Evolutionary conservation across 2,888 invertebrate genomes (phyloP), one percentile per base, ranked within the genome.

Genomic region (Mythimna albipuncta): DNA sequence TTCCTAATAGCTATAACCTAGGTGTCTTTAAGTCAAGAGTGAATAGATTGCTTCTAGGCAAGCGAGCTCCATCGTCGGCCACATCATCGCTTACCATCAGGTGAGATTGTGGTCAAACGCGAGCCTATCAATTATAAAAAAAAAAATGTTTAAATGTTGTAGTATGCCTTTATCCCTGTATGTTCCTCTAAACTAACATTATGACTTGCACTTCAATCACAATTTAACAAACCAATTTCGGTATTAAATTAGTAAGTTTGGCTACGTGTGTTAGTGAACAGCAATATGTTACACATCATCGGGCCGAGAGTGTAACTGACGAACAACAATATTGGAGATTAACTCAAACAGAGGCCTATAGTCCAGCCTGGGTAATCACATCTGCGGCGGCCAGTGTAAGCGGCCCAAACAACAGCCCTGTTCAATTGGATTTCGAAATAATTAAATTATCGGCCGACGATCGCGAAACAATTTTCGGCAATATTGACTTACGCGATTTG

Each of bases 381-480:
- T 87, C 88, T 87, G 88, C 79, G 83, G 85, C 75, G 64, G 82
- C 75, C 79, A 79, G 75, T 85, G 85, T 87, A 86, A 85, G 82
- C 87, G 82, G 71, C 75, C 87, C 84, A 84, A 91, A 90, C 88
- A 87, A 86, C 82, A 81, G 85, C 81, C 86, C 72, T 81, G 81
- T 85, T 87, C 86, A 88, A 88, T 89, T 89, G 85, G 82, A 90
- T 90, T 86, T 89, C 82, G 77, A 89, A 89, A 89, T 93, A 94
- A 94, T 94, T 91, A 89, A 92, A 91, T 93, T 93, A 93, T 91
- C 87, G 91, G 90, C 83, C 86, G 87, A 85, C 91, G 89, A 92
- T 92, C 90, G 89, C 89, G 87, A 92, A 93, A 92, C 92, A 93
- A 93, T 94, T 94, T 94, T 91, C 91, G 85, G 85, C 90, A 90